Conservation (phyloP, 2,888 invertebrate species). For the Sepiola atlantica region DNA sequence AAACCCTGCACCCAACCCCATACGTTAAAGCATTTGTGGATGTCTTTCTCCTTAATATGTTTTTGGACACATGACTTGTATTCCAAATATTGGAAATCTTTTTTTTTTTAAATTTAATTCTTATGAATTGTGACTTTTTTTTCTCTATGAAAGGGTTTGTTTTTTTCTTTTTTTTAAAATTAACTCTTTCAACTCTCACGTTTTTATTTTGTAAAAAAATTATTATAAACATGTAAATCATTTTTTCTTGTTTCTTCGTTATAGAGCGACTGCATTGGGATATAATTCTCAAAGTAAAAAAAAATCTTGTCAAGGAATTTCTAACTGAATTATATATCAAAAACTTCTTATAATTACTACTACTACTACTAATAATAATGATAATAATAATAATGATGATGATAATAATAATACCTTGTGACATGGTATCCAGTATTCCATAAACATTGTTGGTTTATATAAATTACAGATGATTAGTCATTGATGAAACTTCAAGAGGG, state of each 20-base stretch:
- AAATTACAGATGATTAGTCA: conserved; percentile 4
- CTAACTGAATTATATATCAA: not conserved
- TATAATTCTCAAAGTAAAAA: not conserved
- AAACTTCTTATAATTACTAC: not conserved
- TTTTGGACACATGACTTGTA: not conserved
- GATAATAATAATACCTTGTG: conserved; percentile 39
- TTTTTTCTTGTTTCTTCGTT: not conserved
- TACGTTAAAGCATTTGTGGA: not conserved
- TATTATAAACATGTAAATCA: not conserved
- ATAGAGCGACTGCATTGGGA: conserved; percentile 6
- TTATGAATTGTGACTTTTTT: not conserved
- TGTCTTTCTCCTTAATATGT: not conserved
- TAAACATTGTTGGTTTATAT: conserved; percentile 12
- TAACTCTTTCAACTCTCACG: not conserved
- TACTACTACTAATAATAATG: not conserved
- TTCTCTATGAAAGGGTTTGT: not conserved
- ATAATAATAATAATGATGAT: no score
- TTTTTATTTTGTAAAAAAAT: not conserved
- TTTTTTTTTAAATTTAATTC: not conserved
- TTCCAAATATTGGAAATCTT: not conserved
- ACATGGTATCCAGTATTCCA: not conserved
- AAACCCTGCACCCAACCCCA: not conserved
- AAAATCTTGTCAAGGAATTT: not conserved
- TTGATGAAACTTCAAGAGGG: conserved; percentile 40
- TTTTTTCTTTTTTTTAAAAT: no score